phyloP scores from a whole-genome alignment of 2,113 vertebrate species.

The Apodemus sylvaticus region DNA sequence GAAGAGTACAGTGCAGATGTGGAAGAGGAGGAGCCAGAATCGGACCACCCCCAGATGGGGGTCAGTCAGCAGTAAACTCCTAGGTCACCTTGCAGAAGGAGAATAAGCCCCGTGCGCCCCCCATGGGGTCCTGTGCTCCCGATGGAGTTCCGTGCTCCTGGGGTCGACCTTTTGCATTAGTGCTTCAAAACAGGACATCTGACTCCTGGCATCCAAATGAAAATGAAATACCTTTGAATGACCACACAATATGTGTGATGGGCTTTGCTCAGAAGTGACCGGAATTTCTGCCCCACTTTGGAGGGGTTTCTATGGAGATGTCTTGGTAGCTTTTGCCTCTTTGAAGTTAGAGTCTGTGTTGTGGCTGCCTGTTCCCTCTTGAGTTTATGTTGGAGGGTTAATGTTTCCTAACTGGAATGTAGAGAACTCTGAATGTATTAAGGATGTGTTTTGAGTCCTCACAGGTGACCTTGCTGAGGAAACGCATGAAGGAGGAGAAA shows the following conservation, averaged over 20 bases:
- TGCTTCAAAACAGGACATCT: slow-evolving; percentile 79
- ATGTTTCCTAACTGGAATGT: slow-evolving; percentile 76
- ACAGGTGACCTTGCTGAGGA: slow-evolving; percentile 69
- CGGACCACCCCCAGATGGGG: slow-evolving; percentile 99
- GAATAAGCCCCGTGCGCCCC: slow-evolving; percentile 74
- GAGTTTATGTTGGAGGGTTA: slow-evolving; percentile 75
- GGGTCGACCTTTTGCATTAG: slow-evolving; percentile 76
- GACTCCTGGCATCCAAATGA: slow-evolving; percentile 80
- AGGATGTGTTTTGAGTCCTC: slow-evolving; percentile 73
- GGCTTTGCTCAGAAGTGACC: slow-evolving; percentile 85
- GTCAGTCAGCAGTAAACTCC: slow-evolving; percentile 96
- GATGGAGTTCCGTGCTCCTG: slow-evolving; percentile 80
- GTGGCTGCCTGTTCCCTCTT: slow-evolving; percentile 81
- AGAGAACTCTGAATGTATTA: slow-evolving; percentile 80
- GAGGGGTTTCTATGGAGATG: slow-evolving; percentile 83
- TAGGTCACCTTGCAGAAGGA: slow-evolving; percentile 71
- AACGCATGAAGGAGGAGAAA: slow-evolving; percentile 75
- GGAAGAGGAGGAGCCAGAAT: slow-evolving; percentile 96
- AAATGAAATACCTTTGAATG: slow-evolving; percentile 65
- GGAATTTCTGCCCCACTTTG: slow-evolving; percentile 83
- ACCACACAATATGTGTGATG: slow-evolving; percentile 78
- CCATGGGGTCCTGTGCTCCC: slow-evolving; percentile 76
- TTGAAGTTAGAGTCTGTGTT: slow-evolving; percentile 83
- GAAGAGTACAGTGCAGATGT: slow-evolving; percentile 99
- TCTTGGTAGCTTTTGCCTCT: slow-evolving; percentile 84